Base-by-base conservation (phyloP, 2,888 invertebrate genomes). In the Nematopogon swammerdamellus region DNA sequence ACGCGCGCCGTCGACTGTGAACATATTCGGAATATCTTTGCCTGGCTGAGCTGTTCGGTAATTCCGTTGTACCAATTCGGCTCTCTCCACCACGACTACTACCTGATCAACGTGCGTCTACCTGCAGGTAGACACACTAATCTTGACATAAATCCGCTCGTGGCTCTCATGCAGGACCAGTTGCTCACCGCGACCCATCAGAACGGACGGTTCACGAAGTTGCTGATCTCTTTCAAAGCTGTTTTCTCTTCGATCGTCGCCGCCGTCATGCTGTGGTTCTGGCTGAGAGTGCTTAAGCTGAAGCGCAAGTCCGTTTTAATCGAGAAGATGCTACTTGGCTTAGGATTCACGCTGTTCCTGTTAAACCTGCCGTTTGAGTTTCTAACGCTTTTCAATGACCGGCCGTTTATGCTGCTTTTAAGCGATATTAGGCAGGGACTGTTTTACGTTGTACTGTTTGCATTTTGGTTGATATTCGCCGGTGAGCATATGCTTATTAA, bases 391-490 rank as follows among this genome's bases (percentile, higher is more conserved):
- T 84, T 83, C 58, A 86, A 91, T 63, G 92, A 97, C 63, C 87
- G 97, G 86, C 97, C 98, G 0, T 97, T 91, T 64, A 97, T 99
- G 95, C 80, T 97, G 51, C 72, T 99, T 30, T 66, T 98, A 8
- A 90, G 92, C 58, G 99, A 99, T 70, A 89, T 99, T 52, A 85
- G 97, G 50, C 98, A 99, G 72, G 99, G 99, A 6, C 81, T 97
- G 42, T 99, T 99, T 72, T 98, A 99, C 74, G 94, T 96, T 1
- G 91, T 89, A 66, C 80, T 99, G 14, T 83, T 99, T 51, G 95
- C 95, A 2, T 99, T 99, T 69, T 99, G 99, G 99, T 83, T 99
- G 0, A 87, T 99, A 30, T 99, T 99, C 72, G 93, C 97, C 51
- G 98, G 99, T 1, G 99, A 99, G 70, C 99, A 99, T 74, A 89